phyloP scores from a whole-genome alignment of 2,797 vertebrate genomes.

The Gambelia wislizenii region DNA sequence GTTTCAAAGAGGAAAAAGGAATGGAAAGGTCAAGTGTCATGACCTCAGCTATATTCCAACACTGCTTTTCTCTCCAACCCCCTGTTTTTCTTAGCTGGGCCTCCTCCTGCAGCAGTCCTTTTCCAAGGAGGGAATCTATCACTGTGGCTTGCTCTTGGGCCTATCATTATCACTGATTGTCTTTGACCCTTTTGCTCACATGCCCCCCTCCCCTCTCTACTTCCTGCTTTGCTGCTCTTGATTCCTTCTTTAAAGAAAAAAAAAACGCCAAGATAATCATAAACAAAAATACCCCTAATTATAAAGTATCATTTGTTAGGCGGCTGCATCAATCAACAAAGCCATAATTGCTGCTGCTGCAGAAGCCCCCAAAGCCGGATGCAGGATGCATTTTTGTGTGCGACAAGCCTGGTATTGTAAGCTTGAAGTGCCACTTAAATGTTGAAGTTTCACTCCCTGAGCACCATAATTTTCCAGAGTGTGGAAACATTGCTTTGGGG shows the following conservation, averaged over 20 bases:
- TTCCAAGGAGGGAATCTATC: slow-evolving; percentile 33
- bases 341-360: background rate
- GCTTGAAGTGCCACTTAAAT: background rate
- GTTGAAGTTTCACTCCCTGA: background rate
- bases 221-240: background rate
- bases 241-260: slow-evolving; percentile 14
- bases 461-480: background rate
- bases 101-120: slow-evolving; percentile 54
- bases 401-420: background rate
- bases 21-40: slow-evolving; percentile 63
- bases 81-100: slow-evolving; percentile 50
- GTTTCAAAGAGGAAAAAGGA: slow-evolving; percentile 75
- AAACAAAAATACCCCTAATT: background rate
- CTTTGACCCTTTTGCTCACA: slow-evolving; percentile 24
- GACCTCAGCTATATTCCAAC: slow-evolving; percentile 66
- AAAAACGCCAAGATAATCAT: background rate
- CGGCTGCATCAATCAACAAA: background rate
- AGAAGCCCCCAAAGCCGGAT: background rate
- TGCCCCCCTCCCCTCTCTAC: accelerated
- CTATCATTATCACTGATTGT: slow-evolving; percentile 57
- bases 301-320: slow-evolving; percentile 19
- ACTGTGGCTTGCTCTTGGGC: accelerated
- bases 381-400: background rate
- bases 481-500: background rate
- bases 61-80: slow-evolving; percentile 54